These are phyloP conservation scores for Eupelmus urozonus DNA, from an alignment of 2,888 invertebrate species.

Conservation along the genomic window DNA sequence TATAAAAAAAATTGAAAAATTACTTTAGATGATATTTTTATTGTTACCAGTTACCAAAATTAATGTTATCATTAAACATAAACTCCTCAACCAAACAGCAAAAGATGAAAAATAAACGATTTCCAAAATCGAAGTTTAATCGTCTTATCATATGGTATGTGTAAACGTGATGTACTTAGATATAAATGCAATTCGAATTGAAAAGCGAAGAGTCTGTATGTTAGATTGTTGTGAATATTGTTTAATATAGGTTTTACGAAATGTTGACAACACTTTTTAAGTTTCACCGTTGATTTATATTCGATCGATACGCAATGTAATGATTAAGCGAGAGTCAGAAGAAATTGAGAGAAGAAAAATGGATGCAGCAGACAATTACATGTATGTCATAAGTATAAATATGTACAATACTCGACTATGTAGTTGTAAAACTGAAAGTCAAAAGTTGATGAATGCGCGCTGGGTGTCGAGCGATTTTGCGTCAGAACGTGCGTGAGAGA, in stretches of 20 bases:
- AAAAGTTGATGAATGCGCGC: constrained; percentile 60
- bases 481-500: neutral
- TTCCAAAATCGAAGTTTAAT: too few species aligned
- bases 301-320: constrained; percentile 31
- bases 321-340: neutral
- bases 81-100: neutral
- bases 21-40: neutral
- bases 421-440: constrained; percentile 41
- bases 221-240: constrained; percentile 75
- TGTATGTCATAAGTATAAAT: constrained; percentile 59
- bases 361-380: constrained; percentile 51
- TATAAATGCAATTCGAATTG: constrained; percentile 28
- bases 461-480: constrained; percentile 64
- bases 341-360: constrained; percentile 2
- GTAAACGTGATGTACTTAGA: constrained; percentile 34
- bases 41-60: neutral
- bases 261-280: constrained; percentile 68
- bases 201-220: constrained; percentile 62
- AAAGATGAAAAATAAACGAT: constrained; percentile 1
- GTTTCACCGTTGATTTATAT: constrained; percentile 67
- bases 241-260: constrained; percentile 74
- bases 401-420: constrained; percentile 50
- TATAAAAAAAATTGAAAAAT: neutral
- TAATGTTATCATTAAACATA: neutral
- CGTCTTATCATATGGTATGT: constrained; percentile 25